Evolutionary conservation across 2,797 vertebrate genomes (phyloP).

Genomic region (Vultur gryphus): DNA sequence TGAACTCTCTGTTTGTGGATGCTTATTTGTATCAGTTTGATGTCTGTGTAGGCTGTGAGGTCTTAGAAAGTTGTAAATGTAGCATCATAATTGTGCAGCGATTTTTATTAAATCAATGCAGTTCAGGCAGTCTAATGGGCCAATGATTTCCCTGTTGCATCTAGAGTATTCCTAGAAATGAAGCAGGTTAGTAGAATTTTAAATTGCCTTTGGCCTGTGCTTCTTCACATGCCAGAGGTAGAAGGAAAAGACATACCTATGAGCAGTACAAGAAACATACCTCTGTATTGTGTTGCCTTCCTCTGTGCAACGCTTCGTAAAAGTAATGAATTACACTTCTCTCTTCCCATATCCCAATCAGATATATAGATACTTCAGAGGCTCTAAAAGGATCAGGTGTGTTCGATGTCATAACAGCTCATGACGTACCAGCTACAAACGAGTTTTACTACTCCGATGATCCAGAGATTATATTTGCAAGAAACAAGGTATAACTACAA

Average conservation of each 20-base stretch:
- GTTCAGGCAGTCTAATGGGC: neutral
- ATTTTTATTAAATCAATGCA: neutral
- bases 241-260: neutral
- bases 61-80: neutral
- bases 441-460: conserved; percentile 60
- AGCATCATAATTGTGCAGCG: neutral
- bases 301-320: neutral
- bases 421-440: conserved; percentile 85
- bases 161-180: neutral
- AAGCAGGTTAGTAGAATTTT: neutral
- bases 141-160: neutral
- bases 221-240: neutral
- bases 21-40: neutral
- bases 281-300: neutral
- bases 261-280: neutral
- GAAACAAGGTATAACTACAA: conserved; percentile 54
- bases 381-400: conserved; percentile 81
- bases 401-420: conserved; percentile 79
- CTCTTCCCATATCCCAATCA: conserved; percentile 43
- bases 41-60: neutral
- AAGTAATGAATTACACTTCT: neutral
- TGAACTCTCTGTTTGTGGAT: neutral
- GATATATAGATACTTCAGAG: conserved; percentile 79
- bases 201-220: neutral
- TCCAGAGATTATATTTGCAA: conserved; percentile 73